phyloP scores from a whole-genome alignment of 2,113 vertebrate genomes.

The Rousettus leschenaultii region DNA sequence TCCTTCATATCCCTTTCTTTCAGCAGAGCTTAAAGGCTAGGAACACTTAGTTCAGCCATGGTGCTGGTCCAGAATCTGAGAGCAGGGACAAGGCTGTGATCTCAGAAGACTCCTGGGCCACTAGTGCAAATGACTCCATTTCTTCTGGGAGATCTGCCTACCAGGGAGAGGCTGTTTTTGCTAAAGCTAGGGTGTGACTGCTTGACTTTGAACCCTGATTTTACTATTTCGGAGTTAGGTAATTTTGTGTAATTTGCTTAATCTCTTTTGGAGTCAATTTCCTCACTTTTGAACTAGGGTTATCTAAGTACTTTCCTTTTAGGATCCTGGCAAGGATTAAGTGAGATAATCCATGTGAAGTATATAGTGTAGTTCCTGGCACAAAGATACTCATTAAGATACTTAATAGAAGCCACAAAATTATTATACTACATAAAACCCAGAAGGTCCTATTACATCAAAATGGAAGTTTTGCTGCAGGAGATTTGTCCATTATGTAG shows the following conservation, averaged over 20 bases:
- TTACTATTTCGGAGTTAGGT: background rate
- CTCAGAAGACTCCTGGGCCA: background rate
- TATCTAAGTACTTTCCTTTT: background rate
- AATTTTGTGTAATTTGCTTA: background rate
- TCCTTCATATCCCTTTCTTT: background rate
- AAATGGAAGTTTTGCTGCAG: background rate
- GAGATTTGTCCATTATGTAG: background rate
- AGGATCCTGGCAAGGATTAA: background rate
- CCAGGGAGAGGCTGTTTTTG: background rate
- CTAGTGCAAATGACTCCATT: fast-evolving
- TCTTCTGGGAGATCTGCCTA: background rate
- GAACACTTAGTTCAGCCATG: background rate
- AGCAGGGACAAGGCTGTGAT: background rate
- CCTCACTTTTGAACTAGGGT: background rate
- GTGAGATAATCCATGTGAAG: background rate
- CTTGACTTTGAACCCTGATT: background rate
- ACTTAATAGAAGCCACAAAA: background rate
- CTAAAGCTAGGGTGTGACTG: background rate
- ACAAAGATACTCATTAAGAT: background rate
- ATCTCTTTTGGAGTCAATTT: background rate
- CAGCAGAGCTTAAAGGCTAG: background rate
- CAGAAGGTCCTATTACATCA: background rate
- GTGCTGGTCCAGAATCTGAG: background rate
- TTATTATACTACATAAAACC: background rate
- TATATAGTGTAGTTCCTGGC: background rate